Conservation (phyloP, 1,140 invertebrate species). For the Heliconius congener region DNA sequence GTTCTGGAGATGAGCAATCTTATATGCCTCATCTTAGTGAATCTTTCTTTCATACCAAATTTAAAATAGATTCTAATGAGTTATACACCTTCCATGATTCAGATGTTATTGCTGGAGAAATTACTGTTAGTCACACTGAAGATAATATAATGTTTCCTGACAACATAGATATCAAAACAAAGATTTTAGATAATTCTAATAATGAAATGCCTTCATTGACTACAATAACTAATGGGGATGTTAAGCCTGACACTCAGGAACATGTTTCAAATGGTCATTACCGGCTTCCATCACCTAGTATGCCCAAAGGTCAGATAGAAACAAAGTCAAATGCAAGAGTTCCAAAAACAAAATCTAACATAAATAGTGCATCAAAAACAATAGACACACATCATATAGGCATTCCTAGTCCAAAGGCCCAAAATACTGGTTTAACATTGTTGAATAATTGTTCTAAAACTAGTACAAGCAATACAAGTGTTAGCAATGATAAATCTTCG, state of each 20-base stretch:
- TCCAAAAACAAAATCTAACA: conserved; percentile 53
- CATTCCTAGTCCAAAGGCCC: conserved; percentile 55
- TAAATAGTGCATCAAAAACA: conserved; percentile 46
- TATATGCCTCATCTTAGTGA: conserved; percentile 75
- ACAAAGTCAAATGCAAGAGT: conserved; percentile 62
- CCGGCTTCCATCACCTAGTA: conserved; percentile 38
- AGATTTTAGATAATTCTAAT: conserved; percentile 61
- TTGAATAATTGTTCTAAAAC: conserved; percentile 51
- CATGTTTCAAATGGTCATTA: conserved; percentile 67
- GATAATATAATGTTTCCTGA: conserved; percentile 69
- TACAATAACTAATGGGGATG: conserved; percentile 60
- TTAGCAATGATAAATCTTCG: conserved; percentile 53
- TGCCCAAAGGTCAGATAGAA: conserved; percentile 46
- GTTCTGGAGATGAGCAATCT: conserved; percentile 67
- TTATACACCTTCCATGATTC: conserved; percentile 77
- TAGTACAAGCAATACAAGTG: conserved; percentile 71
- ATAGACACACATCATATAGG: conserved; percentile 45
- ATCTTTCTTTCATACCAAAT: conserved; percentile 74
- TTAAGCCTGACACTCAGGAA: conserved; percentile 57
- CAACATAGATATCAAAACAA: conserved; percentile 59
- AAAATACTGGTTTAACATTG: conserved; percentile 36
- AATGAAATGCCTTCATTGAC: conserved; percentile 58
- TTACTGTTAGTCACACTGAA: conserved; percentile 74
- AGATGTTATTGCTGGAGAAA: conserved; percentile 75
- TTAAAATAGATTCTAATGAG: conserved; percentile 78